Evolutionary conservation across 2,113 vertebrate species (phyloP), one percentile per base, ranked within the genome.

Genomic region (Aythya baeri): DNA sequence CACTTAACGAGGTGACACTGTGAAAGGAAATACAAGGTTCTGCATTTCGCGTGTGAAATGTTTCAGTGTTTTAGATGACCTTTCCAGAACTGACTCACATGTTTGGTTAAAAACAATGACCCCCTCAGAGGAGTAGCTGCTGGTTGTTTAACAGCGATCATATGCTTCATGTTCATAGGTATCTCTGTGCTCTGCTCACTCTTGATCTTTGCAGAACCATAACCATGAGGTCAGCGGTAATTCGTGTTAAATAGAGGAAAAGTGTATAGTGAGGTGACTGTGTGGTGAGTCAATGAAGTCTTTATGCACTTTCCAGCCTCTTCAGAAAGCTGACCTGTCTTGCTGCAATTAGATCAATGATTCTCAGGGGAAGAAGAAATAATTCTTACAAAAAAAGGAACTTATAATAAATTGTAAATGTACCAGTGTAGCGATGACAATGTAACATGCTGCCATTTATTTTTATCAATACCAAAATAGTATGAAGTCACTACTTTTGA

Each of bases 21-120:
- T 88, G 55, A 62, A 85, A 50, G 23, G 49, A 70, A 27, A 14
- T 6, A 6, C 1, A 32, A 13, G 15, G 23, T 71, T 67, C 20
- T 36, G 26, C 2, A 21, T 11, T 83, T 52, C n/a, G 8, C 32
- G 3, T 79, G 27, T 67, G 67, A 67, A 86, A 55, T 50, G 27
- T 61, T 81, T 6, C n/a, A 1, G 50, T 59, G 9, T 43, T 88
- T 34, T 46, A 58, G 29, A 23, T 75, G 17, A 34, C 76, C 57
- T 78, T 67, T 93, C 58, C 81, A 76, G 15, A 81, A 46, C 17
- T 0, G 0, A n/a, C 38, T 83, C 79, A 81, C 27, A 29, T 73
- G 83, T 78, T 86, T 38, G 57, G 13, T 52, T 90, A 38, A 61
- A 91, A 80, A 95, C 84, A 97, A 65, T 70, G 46, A n/a, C 18